A percentile compares a stretch with the other conserved stretches of the same genome.
These are phyloP conservation scores for Helicoverpa armigera DNA, from an alignment of 1,140 invertebrate species.

Conservation along the genomic window DNA sequence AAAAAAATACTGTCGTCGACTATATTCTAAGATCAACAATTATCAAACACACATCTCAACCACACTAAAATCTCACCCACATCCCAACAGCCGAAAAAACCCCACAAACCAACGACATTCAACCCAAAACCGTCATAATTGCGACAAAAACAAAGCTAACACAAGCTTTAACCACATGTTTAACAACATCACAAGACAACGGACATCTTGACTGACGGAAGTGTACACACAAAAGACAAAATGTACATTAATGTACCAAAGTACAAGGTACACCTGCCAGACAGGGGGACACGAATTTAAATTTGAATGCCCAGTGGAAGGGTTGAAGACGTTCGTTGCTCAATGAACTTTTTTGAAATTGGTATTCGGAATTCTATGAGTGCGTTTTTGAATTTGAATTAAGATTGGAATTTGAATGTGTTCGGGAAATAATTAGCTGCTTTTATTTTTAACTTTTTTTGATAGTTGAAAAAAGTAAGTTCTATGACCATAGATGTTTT, in stretches of 20 bases:
- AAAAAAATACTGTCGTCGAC: too few relatives aligned
- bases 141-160: slow-evolving; percentile 29
- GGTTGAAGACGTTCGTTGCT: slow-evolving; percentile 71
- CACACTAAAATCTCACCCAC: background rate
- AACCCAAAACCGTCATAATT: background rate
- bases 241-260: background rate
- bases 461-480: background rate
- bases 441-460: background rate
- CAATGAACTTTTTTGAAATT: slow-evolving; percentile 36
- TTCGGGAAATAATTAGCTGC: background rate
- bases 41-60: background rate
- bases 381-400: slow-evolving; percentile 3
- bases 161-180: slow-evolving; percentile 31
- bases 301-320: slow-evolving; percentile 78
- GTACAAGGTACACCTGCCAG: slow-evolving; percentile 72
- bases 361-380: slow-evolving; percentile 27
- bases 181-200: slow-evolving; percentile 24
- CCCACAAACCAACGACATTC: background rate
- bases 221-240: slow-evolving; percentile 50
- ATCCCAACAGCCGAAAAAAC: background rate
- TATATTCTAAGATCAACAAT: too few relatives aligned
- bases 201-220: slow-evolving; percentile 50
- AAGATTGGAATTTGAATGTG: too few relatives aligned
- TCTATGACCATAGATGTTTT: too few relatives aligned
- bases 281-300: slow-evolving; percentile 77